Evolutionary conservation across 2,113 vertebrate species (phyloP), one percentile per base, ranked within the genome.

Genomic region (Mustelus asterias): DNA sequence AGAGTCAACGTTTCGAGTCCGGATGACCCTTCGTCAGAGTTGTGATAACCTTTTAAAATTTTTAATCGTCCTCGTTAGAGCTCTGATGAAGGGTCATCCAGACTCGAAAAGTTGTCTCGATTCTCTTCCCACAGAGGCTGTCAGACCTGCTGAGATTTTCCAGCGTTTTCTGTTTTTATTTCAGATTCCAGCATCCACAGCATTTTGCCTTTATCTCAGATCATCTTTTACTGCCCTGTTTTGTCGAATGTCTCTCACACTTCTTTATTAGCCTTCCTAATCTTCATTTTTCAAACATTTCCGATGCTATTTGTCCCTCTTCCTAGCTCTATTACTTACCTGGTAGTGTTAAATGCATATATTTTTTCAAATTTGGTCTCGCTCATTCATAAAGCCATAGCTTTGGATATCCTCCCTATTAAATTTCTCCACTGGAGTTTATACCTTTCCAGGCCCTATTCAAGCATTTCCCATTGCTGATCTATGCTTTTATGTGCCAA

Each of bases 391-490:
- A 58, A 33, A 93, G n/a, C 33, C 60, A 67, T 20, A 18, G 33
- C 16, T 10, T 90, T 93, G 89, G 60, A 93, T 37, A 65, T 63
- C 33, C 89, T 93, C 63, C 33, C n/a, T 37, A 20, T 18, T 83
- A 83, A 83, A 6, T 83, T 83, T 83, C 41, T 65, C 37, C 7
- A 93, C 33, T n/a, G n/a, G 14, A 14, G 1, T 33, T 33, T 67
- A 14, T 37, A 65, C 14, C 89, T 65, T 93, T 65, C 60, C 89
- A 65, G 89, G 29, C 63, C 60, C 16, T 93, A n/a, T 20, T 93
- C 20, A 24, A 93, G n/a, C 60, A n/a, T 65, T 93, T 93, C n/a
- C 89, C 89, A 90, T 90, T 90, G 88, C 54, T 90, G 88, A 90
- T 58, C 54, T 14, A 20, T 93, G 89, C 5, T 37, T 93, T 65